Conservation (phyloP, 2,113 vertebrate genomes). For the Paralichthys olivaceus region DNA sequence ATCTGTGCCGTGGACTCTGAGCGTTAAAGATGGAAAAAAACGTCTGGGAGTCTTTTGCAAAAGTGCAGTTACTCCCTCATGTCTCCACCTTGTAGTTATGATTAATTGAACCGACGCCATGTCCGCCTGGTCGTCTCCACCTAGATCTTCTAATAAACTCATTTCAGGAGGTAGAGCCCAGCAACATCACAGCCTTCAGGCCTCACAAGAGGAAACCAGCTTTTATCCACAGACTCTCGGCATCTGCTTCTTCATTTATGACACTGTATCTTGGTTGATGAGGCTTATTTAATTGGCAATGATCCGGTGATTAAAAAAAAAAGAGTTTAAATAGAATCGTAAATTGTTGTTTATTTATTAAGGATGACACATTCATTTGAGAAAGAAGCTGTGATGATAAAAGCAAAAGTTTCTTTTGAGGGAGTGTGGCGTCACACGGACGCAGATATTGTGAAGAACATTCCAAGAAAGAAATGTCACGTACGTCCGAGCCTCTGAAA, state of each 20-base stretch:
- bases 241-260: background rate
- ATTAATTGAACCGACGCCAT: constrained; percentile 32
- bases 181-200: background rate
- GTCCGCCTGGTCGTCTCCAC: constrained; percentile 13
- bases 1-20: constrained; percentile 42
- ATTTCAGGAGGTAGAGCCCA: background rate
- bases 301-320: constrained; percentile 23
- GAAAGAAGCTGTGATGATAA: background rate
- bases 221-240: background rate
- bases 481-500: background rate
- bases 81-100: background rate
- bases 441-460: background rate
- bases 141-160: constrained; percentile 12
- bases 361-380: background rate
- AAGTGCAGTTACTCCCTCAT: constrained; percentile 33
- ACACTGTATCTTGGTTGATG: background rate
- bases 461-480: background rate
- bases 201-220: background rate
- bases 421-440: background rate
- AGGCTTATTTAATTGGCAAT: constrained; percentile 26
- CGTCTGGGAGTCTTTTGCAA: background rate
- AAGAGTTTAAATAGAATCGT: background rate
- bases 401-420: constrained; percentile 3
- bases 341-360: constrained; percentile 1
- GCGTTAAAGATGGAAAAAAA: constrained; percentile 34